Evolutionary conservation across 64 coral and sea anemone species (phyloP).

Genomic region (Actinia tenebrosa): DNA sequence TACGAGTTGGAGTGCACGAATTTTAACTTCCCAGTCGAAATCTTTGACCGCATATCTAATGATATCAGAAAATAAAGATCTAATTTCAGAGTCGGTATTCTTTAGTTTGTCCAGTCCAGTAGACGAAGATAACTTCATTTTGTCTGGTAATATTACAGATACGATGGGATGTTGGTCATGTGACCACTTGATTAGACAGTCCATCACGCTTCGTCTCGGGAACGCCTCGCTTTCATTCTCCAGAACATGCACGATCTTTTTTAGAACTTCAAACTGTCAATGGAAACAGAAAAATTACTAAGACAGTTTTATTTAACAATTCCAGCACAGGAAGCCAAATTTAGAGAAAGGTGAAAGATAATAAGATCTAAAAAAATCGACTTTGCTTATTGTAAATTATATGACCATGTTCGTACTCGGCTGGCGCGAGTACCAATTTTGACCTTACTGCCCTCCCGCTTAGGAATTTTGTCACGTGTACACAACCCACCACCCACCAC

Average conservation of each 20-base stretch:
- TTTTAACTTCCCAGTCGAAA: slow-evolving; percentile 93
- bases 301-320: too few species aligned
- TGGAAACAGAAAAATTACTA: neutral
- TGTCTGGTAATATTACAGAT: neutral
- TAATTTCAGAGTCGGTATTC: neutral
- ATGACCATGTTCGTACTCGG: too few species aligned
- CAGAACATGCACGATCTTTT: slow-evolving; percentile 30
- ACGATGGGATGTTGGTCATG: slow-evolving; percentile 53
- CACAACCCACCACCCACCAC: too few species aligned
- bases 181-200: slow-evolving; percentile 54
- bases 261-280: slow-evolving; percentile 44
- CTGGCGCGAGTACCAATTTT: too few species aligned
- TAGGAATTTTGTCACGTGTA: too few species aligned
- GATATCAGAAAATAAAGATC: neutral
- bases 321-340: too few species aligned
- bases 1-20: slow-evolving; percentile 63
- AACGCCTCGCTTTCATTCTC: slow-evolving; percentile 69
- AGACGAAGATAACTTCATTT: neutral
- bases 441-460: too few species aligned
- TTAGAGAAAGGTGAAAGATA: too few species aligned
- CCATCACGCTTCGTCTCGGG: slow-evolving; percentile 60
- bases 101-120: neutral
- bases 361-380: too few species aligned
- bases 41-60: slow-evolving; percentile 43
- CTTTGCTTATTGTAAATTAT: too few species aligned